Evolutionary conservation across 2,797 vertebrate genomes (phyloP), one percentile per base, ranked within the genome.

Genomic region (Protonibea diacanthus): DNA sequence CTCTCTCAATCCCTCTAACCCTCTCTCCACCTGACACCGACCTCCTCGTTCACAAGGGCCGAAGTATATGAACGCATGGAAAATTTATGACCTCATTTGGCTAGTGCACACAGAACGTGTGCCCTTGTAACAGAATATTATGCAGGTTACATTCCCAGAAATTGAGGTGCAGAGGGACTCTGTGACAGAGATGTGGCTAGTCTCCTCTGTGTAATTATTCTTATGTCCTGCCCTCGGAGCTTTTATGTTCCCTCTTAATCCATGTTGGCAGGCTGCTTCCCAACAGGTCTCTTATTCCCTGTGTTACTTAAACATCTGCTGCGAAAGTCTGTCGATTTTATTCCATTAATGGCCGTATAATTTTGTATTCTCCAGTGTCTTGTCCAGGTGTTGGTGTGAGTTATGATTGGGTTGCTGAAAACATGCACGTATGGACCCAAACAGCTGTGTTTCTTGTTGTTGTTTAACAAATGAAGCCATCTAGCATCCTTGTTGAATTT

Each of bases 151-250:
- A 42, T 84, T 82, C 45, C 56, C 51, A 38, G 47, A 17, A 84
- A 74, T 8, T 38, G 59, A 68, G 60, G 64, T 74, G 59, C 49
- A 58, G 33, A 21, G 56, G 57, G 57, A 85, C 64, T 83, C 23
- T 51, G 57, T 80, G 81, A 77, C 76, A 82, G 60, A 74, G 68
- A 83, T 81, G 29, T 45, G 47, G 47, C 18, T 25, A 3, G 59
- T 87, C 85, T 81, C 74, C 67, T 62, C 81, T 79, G 71, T 80
- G 51, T 88, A 84, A 87, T 89, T 85, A 85, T 78, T 57, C 60
- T 75, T 51, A 47, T 78, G 64, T 68, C 74, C 71, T 85, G 73
- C 75, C 82, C 82, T 86, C 58, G 9, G 52, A 83, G 80, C 77
- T 80, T 79, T 82, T 74, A 76, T 73, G 72, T 77, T 85, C 57